Evolutionary conservation across 2,888 invertebrate genomes (phyloP), one percentile per base, ranked within the genome.

Genomic region (Cataglyphis livida): DNA sequence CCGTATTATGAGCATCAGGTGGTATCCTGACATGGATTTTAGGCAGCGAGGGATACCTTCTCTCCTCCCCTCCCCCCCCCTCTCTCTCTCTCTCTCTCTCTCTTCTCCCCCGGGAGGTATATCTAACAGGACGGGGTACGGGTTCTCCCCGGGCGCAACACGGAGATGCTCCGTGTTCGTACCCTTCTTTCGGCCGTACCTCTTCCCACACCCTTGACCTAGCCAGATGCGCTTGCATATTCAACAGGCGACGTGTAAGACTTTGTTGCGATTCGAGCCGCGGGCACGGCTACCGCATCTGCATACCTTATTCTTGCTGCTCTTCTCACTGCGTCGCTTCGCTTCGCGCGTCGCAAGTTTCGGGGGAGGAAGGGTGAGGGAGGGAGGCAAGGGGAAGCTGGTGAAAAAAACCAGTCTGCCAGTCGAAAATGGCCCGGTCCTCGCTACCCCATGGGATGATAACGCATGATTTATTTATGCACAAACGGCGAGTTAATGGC

Each of bases 201-300:
- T 66, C 78, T 83, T 84, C 82, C 73, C 84, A 76, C 81, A 88
- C 89, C 88, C 82, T 82, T 85, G 89, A 89, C 84, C 89, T 85
- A 88, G 82, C 87, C 87, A 84, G 84, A 85, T 82, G 75, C 70
- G 51, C 51, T 82, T 88, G 88, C 88, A 90, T 90, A 89, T 88
- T 88, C 88, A 89, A 75, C 51, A 44, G 81, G 73, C 68, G 57
- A 74, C 84, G 79, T 41, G 82, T 62, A 79, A 51, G n/a, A 85
- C 85, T 81, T 82, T 83, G 84, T 88, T 83, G 87, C 84, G 64
- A 79, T 81, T 82, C 73, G 48, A 81, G 44, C 57, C 66, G 28
- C 61, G 44, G 61, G 74, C 57, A 57, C 28, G 61, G 81, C 75
- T 74, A 81, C 64, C 57, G 84, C 35, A 71, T 71, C 73, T 66